phyloP scores from a whole-genome alignment of 2,888 invertebrate species.

The Coleophora flavipennella region DNA sequence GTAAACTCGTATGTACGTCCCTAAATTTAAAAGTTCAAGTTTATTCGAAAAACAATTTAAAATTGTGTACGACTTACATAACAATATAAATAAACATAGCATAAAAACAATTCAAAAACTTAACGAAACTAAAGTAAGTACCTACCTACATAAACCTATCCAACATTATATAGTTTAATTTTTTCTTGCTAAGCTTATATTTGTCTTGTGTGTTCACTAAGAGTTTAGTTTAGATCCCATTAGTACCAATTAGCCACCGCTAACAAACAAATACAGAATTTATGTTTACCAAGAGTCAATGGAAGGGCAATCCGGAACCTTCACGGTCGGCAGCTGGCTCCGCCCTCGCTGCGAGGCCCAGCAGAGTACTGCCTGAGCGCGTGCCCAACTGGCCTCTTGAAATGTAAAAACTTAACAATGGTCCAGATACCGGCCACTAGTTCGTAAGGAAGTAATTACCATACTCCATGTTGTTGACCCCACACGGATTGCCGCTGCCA shows the following conservation, averaged over 20 bases:
- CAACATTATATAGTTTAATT: no score
- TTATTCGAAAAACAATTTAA: no score
- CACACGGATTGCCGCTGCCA: slow-evolving; percentile 21
- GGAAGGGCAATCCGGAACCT: slow-evolving; percentile 34
- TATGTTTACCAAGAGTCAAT: slow-evolving; percentile 3
- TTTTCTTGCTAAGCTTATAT: background rate
- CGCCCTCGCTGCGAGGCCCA: slow-evolving; percentile 38
- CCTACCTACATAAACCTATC: no score
- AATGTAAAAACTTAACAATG: slow-evolving; percentile 36
- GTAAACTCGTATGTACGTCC: no score
- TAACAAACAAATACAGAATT: background rate
- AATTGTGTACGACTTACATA: no score
- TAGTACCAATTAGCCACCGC: background rate
- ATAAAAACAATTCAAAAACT: no score
- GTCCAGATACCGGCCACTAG: slow-evolving; percentile 19
- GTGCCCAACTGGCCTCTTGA: slow-evolving; percentile 16
- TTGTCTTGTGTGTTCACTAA: background rate
- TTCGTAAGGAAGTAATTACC: slow-evolving; percentile 42
- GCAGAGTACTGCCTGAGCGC: background rate
- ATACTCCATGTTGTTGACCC: slow-evolving; percentile 37
- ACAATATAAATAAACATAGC: no score
- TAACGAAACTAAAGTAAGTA: no score
- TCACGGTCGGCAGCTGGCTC: slow-evolving; percentile 40
- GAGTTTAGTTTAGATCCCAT: background rate
- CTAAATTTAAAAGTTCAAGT: no score